Base-by-base conservation (phyloP, 2,888 invertebrate genomes). In the Oligia strigilis region DNA sequence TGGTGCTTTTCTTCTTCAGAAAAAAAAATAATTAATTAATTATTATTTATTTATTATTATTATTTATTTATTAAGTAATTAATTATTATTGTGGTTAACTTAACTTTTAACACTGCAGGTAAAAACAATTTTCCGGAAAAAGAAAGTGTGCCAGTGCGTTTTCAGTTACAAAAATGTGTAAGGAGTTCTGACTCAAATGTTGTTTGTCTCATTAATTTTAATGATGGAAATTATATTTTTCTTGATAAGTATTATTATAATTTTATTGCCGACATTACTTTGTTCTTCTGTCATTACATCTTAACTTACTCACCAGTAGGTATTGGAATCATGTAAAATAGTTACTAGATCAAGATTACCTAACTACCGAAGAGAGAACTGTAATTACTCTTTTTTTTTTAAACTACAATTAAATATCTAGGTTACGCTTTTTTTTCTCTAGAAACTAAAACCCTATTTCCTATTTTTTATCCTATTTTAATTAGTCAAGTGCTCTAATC, bases 61-160 rank as follows among this genome's bases (percentile, higher is more conserved):
- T n/a, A n/a, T n/a, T n/a, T n/a, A n/a, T n/a, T n/a, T n/a, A n/a
- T n/a, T n/a, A n/a, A n/a, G n/a, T n/a, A n/a, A n/a, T n/a, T n/a
- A n/a, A n/a, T n/a, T n/a, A n/a, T n/a, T n/a, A n/a, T 65, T 66
- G 66, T 55, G 46, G 60, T 58, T 62, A 40, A 11, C 19, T 58
- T 66, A 40, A 14, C 19, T 49, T 46, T 67, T n/a, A 36, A 6
- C 8, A 71, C n/a, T 5, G 49, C 55, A 49, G 60, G 13, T 29
- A 52, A 69, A 55, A 70, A 73, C 36, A 74, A 58, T 76, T 9
- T 67, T 52, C 52, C 23, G 36, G 58, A 29, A 72, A 70, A 75
- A 75, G 65, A 78, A 78, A 78, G 46, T 71, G 23, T 75, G 84
- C 62, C 66, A 65, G 40, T 69, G 17, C 3, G 69, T 73, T 73